phyloP scores from a whole-genome alignment of 2,888 invertebrate genomes.

The Cepaea hortensis region DNA sequence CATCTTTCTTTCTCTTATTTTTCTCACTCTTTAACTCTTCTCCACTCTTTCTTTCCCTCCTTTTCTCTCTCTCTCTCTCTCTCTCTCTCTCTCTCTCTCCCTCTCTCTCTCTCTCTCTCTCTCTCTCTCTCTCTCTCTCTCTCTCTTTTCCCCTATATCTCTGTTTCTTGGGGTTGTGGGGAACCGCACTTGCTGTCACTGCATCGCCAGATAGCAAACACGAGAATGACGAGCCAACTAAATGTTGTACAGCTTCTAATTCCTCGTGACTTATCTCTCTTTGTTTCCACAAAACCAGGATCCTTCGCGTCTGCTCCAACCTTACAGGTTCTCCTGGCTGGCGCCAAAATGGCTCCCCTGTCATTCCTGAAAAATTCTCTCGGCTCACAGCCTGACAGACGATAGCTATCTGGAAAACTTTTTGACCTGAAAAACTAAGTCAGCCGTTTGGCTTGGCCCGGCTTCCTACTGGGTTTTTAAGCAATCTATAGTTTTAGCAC shows the following conservation, averaged over 20 bases:
- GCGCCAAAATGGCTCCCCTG: constrained; percentile 28
- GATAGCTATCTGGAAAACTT: constrained; percentile 26
- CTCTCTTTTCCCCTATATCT: too few relatives aligned
- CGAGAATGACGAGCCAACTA: not conserved
- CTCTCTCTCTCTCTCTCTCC: too few relatives aligned
- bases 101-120: too few relatives aligned
- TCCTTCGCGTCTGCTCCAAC: constrained; percentile 8
- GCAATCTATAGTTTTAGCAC: too few relatives aligned
- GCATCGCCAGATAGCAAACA: not conserved
- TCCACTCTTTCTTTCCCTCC: too few relatives aligned
- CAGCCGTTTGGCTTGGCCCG: not conserved
- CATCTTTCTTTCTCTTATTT: too few relatives aligned
- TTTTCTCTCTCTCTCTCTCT: too few relatives aligned
- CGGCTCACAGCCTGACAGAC: constrained; percentile 16
- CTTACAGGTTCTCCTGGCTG: not conserved
- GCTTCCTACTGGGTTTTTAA: not conserved
- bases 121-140: too few relatives aligned
- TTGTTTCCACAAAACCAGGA: not conserved
- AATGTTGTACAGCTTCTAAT: constrained; percentile 9
- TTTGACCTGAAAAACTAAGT: constrained; percentile 1
- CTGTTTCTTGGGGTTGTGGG: too few relatives aligned
- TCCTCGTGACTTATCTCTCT: constrained; percentile 24
- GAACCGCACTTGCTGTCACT: not conserved
- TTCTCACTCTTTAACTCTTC: too few relatives aligned
- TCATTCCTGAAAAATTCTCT: constrained; percentile 27